Percentiles rank a stretch among this genome's conserved stretches.
phyloP scores from a whole-genome alignment of 2,888 invertebrate genomes.

The Hyles lineata region DNA sequence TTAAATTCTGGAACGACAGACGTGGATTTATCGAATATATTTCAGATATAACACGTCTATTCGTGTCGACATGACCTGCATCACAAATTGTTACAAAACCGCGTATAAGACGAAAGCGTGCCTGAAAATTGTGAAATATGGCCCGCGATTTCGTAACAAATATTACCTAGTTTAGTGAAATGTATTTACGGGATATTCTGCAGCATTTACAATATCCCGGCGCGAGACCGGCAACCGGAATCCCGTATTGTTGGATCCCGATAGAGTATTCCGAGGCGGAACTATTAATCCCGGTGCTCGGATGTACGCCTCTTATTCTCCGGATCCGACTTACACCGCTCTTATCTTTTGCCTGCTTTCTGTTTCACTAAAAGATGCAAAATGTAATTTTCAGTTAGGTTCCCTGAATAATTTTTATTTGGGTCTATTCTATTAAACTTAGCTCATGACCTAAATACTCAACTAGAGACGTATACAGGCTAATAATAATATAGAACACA shows the following conservation, averaged over 20 bases:
- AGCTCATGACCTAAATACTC: too few species aligned
- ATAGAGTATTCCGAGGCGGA: constrained; percentile 12
- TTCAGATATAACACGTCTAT: not conserved
- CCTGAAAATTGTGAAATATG: constrained; percentile 1
- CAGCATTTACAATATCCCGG: constrained; percentile 1
- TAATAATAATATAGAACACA: too few species aligned
- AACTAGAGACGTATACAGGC: too few species aligned
- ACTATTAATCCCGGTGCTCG: constrained; percentile 24
- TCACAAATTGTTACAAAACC: not conserved
- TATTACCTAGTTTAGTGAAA: not conserved
- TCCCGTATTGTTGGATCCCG: constrained; percentile 5
- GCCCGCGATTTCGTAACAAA: not conserved
- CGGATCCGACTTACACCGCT: not conserved
- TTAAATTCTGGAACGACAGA: not conserved
- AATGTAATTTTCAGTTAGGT: too few species aligned
- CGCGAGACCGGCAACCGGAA: not conserved
- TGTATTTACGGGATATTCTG: not conserved
- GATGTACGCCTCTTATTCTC: constrained; percentile 6
- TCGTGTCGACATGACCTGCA: not conserved
- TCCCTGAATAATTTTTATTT: too few species aligned
- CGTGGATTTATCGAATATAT: not conserved
- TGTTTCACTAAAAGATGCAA: not conserved
- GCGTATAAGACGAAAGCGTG: not conserved
- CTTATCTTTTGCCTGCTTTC: constrained; percentile 7
- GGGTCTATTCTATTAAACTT: too few species aligned